phyloP scores from a whole-genome alignment of 1,140 invertebrate species.

The Phthorimaea operculella region DNA sequence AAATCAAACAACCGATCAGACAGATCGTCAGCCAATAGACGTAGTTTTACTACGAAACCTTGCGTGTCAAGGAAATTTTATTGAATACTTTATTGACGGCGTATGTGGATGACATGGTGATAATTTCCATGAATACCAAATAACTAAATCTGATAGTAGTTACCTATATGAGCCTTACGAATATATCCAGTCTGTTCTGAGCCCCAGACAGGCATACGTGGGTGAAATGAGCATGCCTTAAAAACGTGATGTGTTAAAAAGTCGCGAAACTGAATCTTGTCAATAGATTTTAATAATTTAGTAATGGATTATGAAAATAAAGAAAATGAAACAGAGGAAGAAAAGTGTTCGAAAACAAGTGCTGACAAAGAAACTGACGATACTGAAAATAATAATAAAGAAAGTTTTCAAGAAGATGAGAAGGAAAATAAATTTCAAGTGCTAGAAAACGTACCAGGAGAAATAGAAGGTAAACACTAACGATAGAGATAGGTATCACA shows the following conservation, averaged over 20 bases:
- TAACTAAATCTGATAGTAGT: too few species aligned
- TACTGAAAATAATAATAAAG: not conserved
- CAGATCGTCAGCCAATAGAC: too few species aligned
- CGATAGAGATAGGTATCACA: too few species aligned
- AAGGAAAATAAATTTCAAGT: too few species aligned
- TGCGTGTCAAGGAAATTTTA: too few species aligned
- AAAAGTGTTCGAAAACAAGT: not conserved
- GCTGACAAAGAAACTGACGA: not conserved
- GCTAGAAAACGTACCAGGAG: too few species aligned
- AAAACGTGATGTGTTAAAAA: not conserved
- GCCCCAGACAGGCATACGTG: not conserved
- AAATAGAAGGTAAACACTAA: too few species aligned
- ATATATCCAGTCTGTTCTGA: slow-evolving; percentile 16
- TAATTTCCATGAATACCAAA: too few species aligned
- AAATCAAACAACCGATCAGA: too few species aligned
- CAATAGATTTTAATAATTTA: not conserved
- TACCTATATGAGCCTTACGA: not conserved
- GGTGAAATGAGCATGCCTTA: not conserved
- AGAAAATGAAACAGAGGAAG: not conserved
- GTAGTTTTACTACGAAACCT: too few species aligned
- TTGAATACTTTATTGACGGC: too few species aligned
- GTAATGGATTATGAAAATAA: not conserved
- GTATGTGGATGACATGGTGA: too few species aligned
- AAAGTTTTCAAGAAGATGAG: not conserved
- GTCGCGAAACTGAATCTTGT: not conserved